Evolutionary conservation across 2,888 invertebrate species (phyloP), one percentile per base, ranked within the genome.

Genomic region (Lobophora halterata): DNA sequence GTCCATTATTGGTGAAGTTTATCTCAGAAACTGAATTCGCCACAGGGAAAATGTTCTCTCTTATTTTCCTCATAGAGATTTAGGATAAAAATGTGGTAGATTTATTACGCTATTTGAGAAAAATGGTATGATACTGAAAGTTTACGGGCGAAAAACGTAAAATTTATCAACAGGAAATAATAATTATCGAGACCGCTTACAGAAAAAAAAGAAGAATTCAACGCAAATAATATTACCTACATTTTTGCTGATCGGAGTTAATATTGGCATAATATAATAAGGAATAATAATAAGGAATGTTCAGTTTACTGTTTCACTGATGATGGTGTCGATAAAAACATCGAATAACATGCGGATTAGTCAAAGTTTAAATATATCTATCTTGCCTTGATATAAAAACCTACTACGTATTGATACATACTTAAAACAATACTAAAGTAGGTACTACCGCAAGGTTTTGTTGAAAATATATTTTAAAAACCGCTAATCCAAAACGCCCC

Each of bases 1-100:
- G 74, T 75, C 75, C 61, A 69, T 65, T 66, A 68, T 50, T 42
- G 48, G 39, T 51, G 37, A 58, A 65, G 61, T 71, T 71, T 71
- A 71, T 74, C 69, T 65, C 43, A 38, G 49, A 53, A 64, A 63
- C 61, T 58, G 56, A 70, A 67, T 70, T 69, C 60, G 50, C 58
- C 48, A 55, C 42, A 54, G 57, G 58, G 41, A 38, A 67, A 59
- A 65, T n/a, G 57, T 54, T 50, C 50, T 49, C 49, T 56, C 60
- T 64, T 68, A 62, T 70, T 66, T 60, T 53, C 51, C 44, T 51
- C 63, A 54, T 60, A 61, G 44, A 63, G 61, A 64, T 55, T 65
- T 55, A 7, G 8, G 65, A 72, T 69, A 69, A 65, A 59, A 58
- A 49, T 52, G 49, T 54, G 55, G 43, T 66, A 65, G 66, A 76